These are phyloP conservation scores for Menura novaehollandiae DNA, from an alignment of 2,113 vertebrate genomes.

Conservation along the genomic window DNA sequence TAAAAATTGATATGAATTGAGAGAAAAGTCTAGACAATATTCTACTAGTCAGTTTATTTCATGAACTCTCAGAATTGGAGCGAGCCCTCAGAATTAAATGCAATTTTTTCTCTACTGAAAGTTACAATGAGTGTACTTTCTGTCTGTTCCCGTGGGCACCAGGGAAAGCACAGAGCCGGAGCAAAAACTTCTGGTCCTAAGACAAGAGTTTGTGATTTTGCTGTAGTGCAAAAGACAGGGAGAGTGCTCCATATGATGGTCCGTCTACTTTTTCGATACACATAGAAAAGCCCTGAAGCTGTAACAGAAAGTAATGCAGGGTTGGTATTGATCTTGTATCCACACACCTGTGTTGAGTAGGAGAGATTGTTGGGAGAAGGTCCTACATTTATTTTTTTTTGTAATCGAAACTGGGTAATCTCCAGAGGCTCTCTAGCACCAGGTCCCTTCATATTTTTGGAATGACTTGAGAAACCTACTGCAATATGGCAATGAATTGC, in stretches of 20 bases:
- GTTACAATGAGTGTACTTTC: background rate
- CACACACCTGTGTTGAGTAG: background rate
- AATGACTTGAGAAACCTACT: background rate
- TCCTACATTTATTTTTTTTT: background rate
- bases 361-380: background rate
- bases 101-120: background rate
- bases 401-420: background rate
- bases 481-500: background rate
- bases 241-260: background rate
- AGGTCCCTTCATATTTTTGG: background rate
- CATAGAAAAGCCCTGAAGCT: background rate
- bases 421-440: background rate
- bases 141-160: background rate
- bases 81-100: background rate
- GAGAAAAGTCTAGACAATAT: background rate
- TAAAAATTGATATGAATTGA: background rate
- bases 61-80: background rate
- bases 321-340: background rate
- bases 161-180: background rate
- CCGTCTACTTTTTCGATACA: background rate
- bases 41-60: background rate
- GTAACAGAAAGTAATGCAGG: background rate
- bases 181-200: background rate
- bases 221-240: background rate
- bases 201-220: background rate